phyloP scores from a whole-genome alignment of 2,113 vertebrate species.

The Camelus dromedarius region DNA sequence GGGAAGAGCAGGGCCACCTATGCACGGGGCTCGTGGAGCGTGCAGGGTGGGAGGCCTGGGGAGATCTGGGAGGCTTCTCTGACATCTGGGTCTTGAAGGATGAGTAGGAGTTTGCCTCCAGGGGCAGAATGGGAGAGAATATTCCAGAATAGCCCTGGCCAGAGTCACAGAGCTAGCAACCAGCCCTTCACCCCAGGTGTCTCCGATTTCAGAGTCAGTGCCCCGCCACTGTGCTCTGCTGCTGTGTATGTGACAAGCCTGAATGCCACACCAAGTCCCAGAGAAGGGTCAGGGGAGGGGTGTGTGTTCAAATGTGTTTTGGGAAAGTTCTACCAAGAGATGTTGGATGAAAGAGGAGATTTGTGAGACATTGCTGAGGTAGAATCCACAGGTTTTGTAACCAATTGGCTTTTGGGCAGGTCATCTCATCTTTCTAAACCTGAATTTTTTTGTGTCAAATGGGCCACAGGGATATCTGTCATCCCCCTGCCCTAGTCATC shows the following conservation, averaged over 20 bases:
- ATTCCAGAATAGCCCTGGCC: neutral
- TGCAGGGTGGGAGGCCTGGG: neutral
- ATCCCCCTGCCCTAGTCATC: accelerated
- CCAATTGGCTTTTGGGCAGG: too few species aligned
- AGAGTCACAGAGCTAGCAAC: neutral
- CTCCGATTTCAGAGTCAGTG: neutral
- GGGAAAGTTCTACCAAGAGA: neutral
- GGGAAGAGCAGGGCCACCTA: accelerated
- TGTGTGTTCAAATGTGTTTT: neutral
- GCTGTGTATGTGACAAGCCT: accelerated
- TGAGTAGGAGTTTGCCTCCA: neutral
- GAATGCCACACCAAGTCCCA: neutral
- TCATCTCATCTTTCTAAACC: neutral
- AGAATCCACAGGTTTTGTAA: neutral
- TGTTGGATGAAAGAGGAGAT: neutral
- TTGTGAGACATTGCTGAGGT: neutral
- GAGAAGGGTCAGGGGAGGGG: neutral
- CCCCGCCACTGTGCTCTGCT: neutral
- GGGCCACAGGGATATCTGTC: neutral
- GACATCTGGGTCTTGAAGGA: neutral
- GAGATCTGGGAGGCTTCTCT: neutral
- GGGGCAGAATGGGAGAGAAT: neutral
- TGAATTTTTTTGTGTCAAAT: neutral
- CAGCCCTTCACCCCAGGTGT: neutral
- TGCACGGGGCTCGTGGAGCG: accelerated